Conservation (phyloP, 2,888 invertebrate genomes). For the Pediacus dermestoides region DNA sequence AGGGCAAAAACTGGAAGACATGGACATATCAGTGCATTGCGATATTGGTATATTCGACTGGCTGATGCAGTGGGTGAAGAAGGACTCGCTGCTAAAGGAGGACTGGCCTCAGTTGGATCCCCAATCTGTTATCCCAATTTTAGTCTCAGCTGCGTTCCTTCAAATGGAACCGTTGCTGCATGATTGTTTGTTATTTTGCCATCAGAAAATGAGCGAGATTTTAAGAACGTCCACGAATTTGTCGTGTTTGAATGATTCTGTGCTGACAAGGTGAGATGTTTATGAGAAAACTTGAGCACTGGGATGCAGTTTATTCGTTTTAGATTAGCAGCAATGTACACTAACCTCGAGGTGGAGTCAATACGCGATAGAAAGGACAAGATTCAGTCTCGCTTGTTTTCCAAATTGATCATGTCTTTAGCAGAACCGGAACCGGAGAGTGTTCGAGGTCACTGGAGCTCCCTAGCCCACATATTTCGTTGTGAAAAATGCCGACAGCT, state of each 20-base stretch:
- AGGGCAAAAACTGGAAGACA: conserved; percentile 42
- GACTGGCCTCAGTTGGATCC: conserved; percentile 72
- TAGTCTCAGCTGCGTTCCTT: conserved; percentile 91
- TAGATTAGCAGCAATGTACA: conserved; percentile 83
- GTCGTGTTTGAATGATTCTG: conserved; percentile 80
- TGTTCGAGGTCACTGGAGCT: conserved; percentile 75
- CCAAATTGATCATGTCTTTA: conserved; percentile 75
- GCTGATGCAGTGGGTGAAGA: conserved; percentile 95
- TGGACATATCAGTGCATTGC: conserved; percentile 94
- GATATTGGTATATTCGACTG: conserved; percentile 95
- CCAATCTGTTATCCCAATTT: conserved; percentile 83
- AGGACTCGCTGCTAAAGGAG: conserved; percentile 61
- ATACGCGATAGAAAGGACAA: conserved; percentile 86
- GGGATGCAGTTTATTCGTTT: conserved; percentile 16
- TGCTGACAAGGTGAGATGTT: conserved; percentile 55
- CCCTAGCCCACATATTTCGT: conserved; percentile 72
- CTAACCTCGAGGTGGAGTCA: conserved; percentile 80
- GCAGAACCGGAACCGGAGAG: conserved; percentile 74
- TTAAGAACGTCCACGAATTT: conserved; percentile 82
- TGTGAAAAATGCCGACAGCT: conserved; percentile 74
- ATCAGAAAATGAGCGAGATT: conserved; percentile 81
- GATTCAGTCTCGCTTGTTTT: conserved; percentile 78
- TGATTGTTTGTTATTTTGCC: conserved; percentile 83
- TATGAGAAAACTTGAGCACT: background rate
- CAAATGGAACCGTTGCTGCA: conserved; percentile 89